These are phyloP conservation scores for Limnephilus marmoratus DNA, from an alignment of 2,888 invertebrate species.

Conservation along the genomic window DNA sequence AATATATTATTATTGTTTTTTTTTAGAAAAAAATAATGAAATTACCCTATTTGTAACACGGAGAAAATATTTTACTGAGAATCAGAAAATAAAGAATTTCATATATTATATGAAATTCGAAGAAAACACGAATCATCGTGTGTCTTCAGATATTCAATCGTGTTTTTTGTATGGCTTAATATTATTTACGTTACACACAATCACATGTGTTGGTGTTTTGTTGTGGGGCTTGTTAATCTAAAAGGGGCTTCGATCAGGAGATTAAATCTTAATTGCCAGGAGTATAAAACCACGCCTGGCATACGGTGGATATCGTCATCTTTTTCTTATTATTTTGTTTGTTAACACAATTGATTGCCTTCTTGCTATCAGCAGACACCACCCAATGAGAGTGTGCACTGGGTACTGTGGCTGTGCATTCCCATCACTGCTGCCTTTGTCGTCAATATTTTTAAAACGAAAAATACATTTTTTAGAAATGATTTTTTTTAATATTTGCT, in stretches of 20 bases:
- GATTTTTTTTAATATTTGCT: background rate
- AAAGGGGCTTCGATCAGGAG: conserved; percentile 42
- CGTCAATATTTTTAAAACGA: background rate
- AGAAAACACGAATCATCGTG: background rate
- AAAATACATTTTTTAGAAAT: background rate
- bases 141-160: background rate
- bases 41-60: background rate
- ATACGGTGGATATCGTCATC: conserved; percentile 30
- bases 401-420: background rate
- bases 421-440: background rate
- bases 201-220: conserved; percentile 27
- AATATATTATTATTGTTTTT: no score
- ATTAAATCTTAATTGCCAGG: conserved; percentile 54
- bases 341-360: conserved; percentile 22
- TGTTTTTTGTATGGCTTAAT: background rate
- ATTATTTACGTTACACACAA: background rate
- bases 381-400: background rate
- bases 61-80: background rate
- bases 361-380: background rate
- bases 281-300: conserved; percentile 46
- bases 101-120: background rate
- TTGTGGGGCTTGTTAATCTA: conserved; percentile 39
- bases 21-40: no score
- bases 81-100: background rate
- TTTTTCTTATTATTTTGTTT: conserved; percentile 34